A percentile compares a stretch with the other conserved stretches of the same genome.
phyloP scores from a whole-genome alignment of 2,888 invertebrate species.

The Antheraea yamamai region DNA sequence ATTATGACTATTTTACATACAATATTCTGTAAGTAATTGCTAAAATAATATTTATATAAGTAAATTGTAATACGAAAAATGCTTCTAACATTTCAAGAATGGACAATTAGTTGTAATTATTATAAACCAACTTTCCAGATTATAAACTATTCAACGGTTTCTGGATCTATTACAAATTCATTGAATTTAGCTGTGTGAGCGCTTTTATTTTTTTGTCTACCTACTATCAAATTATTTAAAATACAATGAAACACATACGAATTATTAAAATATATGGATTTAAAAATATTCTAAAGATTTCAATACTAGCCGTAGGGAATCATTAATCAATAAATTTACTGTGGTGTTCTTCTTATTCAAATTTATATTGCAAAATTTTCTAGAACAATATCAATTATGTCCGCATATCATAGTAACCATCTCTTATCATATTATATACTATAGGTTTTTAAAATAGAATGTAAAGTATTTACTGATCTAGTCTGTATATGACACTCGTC shows the following conservation, averaged over 20 bases:
- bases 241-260: too few species aligned
- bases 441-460: neutral
- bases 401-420: neutral
- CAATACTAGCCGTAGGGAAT: too few species aligned
- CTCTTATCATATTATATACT: neutral
- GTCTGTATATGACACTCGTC: slow-evolving; percentile 86
- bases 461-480: slow-evolving; percentile 80
- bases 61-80: neutral
- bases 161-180: too few species aligned
- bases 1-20: neutral
- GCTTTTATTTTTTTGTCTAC: too few species aligned
- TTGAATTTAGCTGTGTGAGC: too few species aligned
- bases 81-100: neutral
- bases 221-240: too few species aligned
- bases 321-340: neutral
- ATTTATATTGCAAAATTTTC: neutral
- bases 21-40: too few species aligned
- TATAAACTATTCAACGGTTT: too few species aligned
- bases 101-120: neutral
- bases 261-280: neutral
- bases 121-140: neutral
- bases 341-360: neutral
- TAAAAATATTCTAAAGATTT: neutral
- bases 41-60: neutral
- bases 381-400: neutral